Base-by-base conservation (phyloP, 2,888 invertebrate genomes). In the Nycteola revayana region DNA sequence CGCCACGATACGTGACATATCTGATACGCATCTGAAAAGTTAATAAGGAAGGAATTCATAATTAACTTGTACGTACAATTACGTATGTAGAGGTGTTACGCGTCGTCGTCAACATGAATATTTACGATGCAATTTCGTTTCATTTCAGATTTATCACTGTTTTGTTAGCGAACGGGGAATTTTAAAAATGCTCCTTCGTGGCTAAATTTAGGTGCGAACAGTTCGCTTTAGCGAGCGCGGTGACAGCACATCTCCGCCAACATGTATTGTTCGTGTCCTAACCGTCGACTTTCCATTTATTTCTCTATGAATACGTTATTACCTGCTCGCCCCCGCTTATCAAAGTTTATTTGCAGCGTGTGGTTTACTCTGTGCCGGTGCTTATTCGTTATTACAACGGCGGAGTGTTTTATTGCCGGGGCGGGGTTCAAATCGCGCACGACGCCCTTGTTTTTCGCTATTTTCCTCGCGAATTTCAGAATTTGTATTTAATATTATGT, bases 281-380 rank as follows among this genome's bases (percentile, higher is more conserved):
- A 81, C 87, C 83, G 75, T 76, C 82, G 87, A 87, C 88, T 88
- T 88, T 86, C 87, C 88, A 88, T 88, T 88, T 88, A 88, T 88
- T 88, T 88, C 88, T 87, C 87, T 88, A 88, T 88, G 88, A 88
- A 88, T 88, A 88, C 87, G 88, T 87, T 88, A 88, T 88, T 87
- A 88, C 88, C 87, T 87, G 83, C 79, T 86, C 86, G 83, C 84
- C 86, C 82, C 75, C 86, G 87, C 88, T 88, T 88, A 88, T 88
- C 87, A 88, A 88, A 88, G 83, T 87, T 88, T 88, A 88, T 88
- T 88, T 87, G 85, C 88, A 84, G 83, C 87, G 80, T 88, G 85
- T 81, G 87, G 86, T 84, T 88, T 85, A 87, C 84, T 85, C 84
- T 87, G 84, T 83, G 80, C 84, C 75, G 83, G 88, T 84, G 83